Evolutionary conservation across 2,888 invertebrate genomes (phyloP).

Genomic region (Entomobrya proxima): DNA sequence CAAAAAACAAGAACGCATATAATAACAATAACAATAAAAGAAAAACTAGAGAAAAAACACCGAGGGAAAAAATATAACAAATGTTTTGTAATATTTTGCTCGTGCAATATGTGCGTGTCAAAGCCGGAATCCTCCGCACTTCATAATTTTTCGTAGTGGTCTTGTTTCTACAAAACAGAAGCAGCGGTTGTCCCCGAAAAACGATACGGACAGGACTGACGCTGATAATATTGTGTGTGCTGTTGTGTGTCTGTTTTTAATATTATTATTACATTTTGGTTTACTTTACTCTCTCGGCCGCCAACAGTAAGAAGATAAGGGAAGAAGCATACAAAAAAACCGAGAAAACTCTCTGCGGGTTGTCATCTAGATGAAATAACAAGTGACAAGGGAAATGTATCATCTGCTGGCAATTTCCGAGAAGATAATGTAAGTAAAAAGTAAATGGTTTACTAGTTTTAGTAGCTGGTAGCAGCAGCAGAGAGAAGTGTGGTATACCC

Average conservation of each 20-base stretch:
- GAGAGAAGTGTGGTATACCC: too few relatives aligned
- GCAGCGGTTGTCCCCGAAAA: background rate
- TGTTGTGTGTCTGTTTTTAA: slow-evolving; percentile 19
- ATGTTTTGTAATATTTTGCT: slow-evolving; percentile 39
- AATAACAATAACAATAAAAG: slow-evolving; percentile 22
- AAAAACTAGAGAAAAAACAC: background rate
- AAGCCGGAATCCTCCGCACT: slow-evolving; percentile 43
- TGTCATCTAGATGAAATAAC: slow-evolving; percentile 55
- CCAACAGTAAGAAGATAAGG: background rate
- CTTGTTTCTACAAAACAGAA: background rate
- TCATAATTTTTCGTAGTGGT: slow-evolving; percentile 30
- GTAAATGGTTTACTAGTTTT: too few relatives aligned
- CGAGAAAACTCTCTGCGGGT: slow-evolving; percentile 49
- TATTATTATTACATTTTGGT: slow-evolving; percentile 2
- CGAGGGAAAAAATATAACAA: slow-evolving; percentile 13
- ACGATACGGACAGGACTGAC: background rate
- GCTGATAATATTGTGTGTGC: background rate
- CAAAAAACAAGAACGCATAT: background rate
- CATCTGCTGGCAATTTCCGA: slow-evolving; percentile 32
- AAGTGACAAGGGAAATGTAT: slow-evolving; percentile 63
- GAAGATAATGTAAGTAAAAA: slow-evolving; percentile 43
- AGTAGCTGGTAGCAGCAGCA: too few relatives aligned
- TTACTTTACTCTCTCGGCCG: background rate
- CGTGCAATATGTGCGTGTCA: slow-evolving; percentile 33
- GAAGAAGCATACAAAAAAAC: background rate